Evolutionary conservation across 2,888 invertebrate genomes (phyloP).

Genomic region (Zaprionus obscuricornis): DNA sequence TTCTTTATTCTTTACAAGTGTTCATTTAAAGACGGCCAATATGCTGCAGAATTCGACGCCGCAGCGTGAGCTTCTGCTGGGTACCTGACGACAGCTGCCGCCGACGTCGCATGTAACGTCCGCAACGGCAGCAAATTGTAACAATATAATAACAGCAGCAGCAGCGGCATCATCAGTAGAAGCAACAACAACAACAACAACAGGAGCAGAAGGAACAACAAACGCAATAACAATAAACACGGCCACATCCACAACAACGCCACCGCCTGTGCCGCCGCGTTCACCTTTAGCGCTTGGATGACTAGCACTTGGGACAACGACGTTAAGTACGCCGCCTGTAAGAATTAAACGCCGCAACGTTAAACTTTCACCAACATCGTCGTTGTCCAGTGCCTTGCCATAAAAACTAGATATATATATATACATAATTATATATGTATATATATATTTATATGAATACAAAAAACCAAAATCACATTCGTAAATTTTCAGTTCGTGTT

Average conservation of each 20-base stretch:
- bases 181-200: slow-evolving; percentile 18
- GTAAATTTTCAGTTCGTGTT: slow-evolving; percentile 31
- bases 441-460: too few relatives aligned
- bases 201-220: too few relatives aligned
- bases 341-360: slow-evolving; percentile 19
- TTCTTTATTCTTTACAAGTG: slow-evolving; percentile 49
- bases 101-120: slow-evolving; percentile 45
- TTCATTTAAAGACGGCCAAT: slow-evolving; percentile 82
- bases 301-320: slow-evolving; percentile 42
- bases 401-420: slow-evolving; percentile 13
- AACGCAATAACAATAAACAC: slow-evolving; percentile 24
- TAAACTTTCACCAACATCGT: slow-evolving; percentile 8
- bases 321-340: slow-evolving; percentile 18
- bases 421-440: too few relatives aligned
- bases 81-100: slow-evolving; percentile 80
- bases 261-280: slow-evolving; percentile 67
- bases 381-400: slow-evolving; percentile 56
- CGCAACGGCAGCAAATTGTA: slow-evolving; percentile 37
- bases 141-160: too few relatives aligned
- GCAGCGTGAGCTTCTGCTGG: slow-evolving; percentile 77
- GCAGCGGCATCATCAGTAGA: slow-evolving; percentile 10
- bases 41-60: slow-evolving; percentile 81
- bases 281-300: slow-evolving; percentile 69
- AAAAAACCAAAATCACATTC: slow-evolving; percentile 7
- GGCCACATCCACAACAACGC: slow-evolving; percentile 51